Evolutionary conservation across 2,797 vertebrate species (phyloP).

Genomic region (Bryconaethiops microstoma): DNA sequence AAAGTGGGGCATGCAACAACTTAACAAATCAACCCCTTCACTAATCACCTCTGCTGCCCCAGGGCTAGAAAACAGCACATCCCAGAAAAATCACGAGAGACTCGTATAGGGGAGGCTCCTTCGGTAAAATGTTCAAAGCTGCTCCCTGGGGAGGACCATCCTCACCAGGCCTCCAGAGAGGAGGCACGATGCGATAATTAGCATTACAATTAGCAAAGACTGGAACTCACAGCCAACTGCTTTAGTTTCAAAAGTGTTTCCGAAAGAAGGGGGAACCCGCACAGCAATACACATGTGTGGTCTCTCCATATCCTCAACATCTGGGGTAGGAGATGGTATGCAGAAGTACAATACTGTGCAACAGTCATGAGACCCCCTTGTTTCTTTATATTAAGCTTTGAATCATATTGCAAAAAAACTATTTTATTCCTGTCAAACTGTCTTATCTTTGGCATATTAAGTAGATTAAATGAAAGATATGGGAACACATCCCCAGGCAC

Average conservation of each 20-base stretch:
- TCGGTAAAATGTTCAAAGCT: slow-evolving; percentile 39
- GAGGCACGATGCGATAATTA: slow-evolving; percentile 27
- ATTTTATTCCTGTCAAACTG: no score
- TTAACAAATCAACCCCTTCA: background rate
- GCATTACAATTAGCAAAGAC: slow-evolving; percentile 33
- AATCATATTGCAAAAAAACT: no score
- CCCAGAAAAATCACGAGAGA: background rate
- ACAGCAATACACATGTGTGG: slow-evolving; percentile 5
- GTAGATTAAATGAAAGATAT: no score
- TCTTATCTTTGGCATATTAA: no score
- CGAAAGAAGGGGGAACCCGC: slow-evolving; percentile 8
- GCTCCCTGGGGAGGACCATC: slow-evolving; percentile 26
- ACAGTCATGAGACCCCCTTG: no score
- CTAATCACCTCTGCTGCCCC: background rate
- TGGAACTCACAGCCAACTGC: slow-evolving; percentile 3
- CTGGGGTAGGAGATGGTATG: background rate
- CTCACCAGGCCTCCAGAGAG: slow-evolving; percentile 19
- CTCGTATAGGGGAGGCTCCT: background rate
- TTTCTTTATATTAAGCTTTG: no score
- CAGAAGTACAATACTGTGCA: no score
- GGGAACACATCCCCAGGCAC: no score
- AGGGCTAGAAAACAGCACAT: background rate
- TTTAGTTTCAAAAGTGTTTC: background rate
- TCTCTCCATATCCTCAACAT: background rate
- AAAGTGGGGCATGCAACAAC: slow-evolving; percentile 26